phyloP scores from a whole-genome alignment of 2,113 vertebrate genomes.

The Sceloporus tristichus region DNA sequence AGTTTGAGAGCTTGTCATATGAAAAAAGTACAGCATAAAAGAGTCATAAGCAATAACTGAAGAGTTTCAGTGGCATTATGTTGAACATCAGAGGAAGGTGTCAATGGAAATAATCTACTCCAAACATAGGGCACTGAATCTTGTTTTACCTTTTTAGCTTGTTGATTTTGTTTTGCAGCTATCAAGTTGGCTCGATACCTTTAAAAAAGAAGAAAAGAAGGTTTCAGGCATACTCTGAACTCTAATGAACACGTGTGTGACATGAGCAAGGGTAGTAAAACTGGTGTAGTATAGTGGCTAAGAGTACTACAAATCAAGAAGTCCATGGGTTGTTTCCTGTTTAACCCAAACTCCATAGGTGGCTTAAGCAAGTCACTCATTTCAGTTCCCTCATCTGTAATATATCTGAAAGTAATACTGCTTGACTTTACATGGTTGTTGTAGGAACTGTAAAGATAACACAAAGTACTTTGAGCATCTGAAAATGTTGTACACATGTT shows the following conservation, averaged over 20 bases:
- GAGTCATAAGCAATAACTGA: neutral
- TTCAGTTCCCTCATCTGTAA: neutral
- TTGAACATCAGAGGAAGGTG: neutral
- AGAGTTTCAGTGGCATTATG: neutral
- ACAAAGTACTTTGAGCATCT: no score
- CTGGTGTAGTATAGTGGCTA: neutral
- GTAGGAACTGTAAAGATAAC: neutral
- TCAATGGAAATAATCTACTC: neutral
- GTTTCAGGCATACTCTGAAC: slow-evolving; percentile 16
- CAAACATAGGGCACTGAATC: neutral
- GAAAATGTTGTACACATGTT: no score
- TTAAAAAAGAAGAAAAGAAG: slow-evolving; percentile 25
- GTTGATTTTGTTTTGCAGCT: slow-evolving; percentile 87
- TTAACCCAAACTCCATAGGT: neutral
- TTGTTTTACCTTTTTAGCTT: slow-evolving; percentile 80
- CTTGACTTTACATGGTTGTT: neutral
- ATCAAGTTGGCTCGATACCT: slow-evolving; percentile 90
- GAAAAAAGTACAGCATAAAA: neutral
- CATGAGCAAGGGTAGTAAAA: neutral
- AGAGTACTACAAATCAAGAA: neutral
- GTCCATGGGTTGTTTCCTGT: neutral
- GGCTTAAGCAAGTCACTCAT: neutral
- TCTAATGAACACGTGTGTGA: neutral
- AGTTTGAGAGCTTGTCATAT: no score
- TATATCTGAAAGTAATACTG: neutral